Base-by-base conservation (phyloP, 30 jellyfish, hydroid and myxozoan species). In the Haliclystus octoradiatus region DNA sequence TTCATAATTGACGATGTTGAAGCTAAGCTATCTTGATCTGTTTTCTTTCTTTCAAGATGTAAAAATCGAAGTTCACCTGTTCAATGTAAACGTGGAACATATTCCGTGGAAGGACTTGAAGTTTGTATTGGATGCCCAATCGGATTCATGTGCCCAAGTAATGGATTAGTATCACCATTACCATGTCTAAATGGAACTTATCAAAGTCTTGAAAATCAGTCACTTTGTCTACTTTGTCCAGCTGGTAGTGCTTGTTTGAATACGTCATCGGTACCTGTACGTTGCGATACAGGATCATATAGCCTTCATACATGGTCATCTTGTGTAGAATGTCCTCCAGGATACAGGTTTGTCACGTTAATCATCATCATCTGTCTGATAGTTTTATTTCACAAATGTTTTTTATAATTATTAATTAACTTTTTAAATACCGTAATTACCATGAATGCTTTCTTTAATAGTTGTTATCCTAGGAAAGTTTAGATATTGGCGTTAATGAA, bases 141-240 rank as follows among this genome's bases (percentile, higher is more conserved):
- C 57, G 83, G 83, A 53, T 53, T 53, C 64, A 19, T 53, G n/a
- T 72, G 83, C 67, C 83, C 83, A 40, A 50, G 12, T 7, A 66
- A 72, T 15, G 53, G 53, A 2, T 15, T 62, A 28, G 50, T 29
- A 19, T 0, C 33, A 31, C 78, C 78, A 30, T 2, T 52, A 2
- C 50, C 83, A 15, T 72, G 83, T 76, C 65, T 35, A 12, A 50
- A 46, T 30, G 80, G 89, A 46, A 60, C 79, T 3, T 76, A 66
- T 63, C 73, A 60, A 33, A 40, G 19, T 2, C 65, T 23, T 14
- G 62, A 68, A 35, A 75, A 75, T 7, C 65, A 31, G 24, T 24
- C 28, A 15, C 22, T 49, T 13, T 76, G 89, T 49, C 19, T 46
- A n/a, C 52, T 26, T 31, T 76, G 89, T 52, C 81, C 89, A 15